A percentile compares a stretch with the other conserved stretches of the same genome.
These are phyloP conservation scores for Nebria salina DNA, from an alignment of 2,888 invertebrate species.

Conservation along the genomic window DNA sequence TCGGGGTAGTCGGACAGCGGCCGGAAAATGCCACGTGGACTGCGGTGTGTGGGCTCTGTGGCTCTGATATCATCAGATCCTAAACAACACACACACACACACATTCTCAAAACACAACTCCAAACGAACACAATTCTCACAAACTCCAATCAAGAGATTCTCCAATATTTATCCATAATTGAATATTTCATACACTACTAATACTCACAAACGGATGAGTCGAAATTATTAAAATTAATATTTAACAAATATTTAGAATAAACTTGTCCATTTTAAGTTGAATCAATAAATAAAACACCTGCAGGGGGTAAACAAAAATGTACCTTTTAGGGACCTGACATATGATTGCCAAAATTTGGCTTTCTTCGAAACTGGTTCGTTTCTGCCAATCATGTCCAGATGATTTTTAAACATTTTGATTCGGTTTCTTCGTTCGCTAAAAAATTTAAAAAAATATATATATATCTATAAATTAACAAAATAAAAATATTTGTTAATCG, in stretches of 20 bases:
- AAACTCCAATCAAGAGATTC: too few relatives aligned
- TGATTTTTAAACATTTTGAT: constrained; percentile 89
- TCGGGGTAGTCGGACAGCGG: constrained; percentile 80
- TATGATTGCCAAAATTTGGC: constrained; percentile 95
- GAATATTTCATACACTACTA: too few relatives aligned
- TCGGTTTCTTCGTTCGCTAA: constrained; percentile 81
- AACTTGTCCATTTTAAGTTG: too few relatives aligned
- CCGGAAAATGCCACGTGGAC: constrained; percentile 73
- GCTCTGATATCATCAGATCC: constrained; percentile 93
- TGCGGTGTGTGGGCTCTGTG: constrained; percentile 72
- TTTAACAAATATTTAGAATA: too few relatives aligned
- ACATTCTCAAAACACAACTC: not conserved
- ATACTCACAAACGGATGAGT: too few relatives aligned
- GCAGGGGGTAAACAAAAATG: not conserved
- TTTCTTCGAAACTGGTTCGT: constrained; percentile 90
- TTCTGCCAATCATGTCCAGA: constrained; percentile 93
- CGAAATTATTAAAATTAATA: too few relatives aligned
- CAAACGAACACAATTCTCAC: too few relatives aligned
- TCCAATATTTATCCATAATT: too few relatives aligned
- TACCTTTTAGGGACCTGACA: constrained; percentile 91
- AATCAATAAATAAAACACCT: not conserved
- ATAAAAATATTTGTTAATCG: not conserved
- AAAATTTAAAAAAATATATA: constrained; percentile 48
- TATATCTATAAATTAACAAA: constrained; percentile 15
- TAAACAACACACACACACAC: constrained; percentile 56